A percentile compares a stretch with the other conserved stretches of the same genome.
phyloP scores from a whole-genome alignment of 1,140 invertebrate genomes.

The Drosophila pachea region DNA sequence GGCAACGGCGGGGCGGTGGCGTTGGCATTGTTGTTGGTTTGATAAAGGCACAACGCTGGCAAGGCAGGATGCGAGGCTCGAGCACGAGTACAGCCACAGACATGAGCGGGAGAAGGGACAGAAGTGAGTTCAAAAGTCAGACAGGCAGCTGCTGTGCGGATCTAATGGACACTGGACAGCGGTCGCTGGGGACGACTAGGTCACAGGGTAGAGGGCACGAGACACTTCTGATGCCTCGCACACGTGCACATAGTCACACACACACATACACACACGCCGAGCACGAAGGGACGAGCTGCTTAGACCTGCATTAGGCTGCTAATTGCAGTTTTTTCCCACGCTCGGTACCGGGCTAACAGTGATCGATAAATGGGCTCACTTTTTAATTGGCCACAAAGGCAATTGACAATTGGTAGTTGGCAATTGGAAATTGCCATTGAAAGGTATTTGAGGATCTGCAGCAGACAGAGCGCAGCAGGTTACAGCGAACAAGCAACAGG shows the following conservation, averaged over 20 bases:
- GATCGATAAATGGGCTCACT: conserved; percentile 58
- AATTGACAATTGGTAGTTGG: neutral
- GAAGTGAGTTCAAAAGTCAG: conserved; percentile 22
- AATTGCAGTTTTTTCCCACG: conserved; percentile 20
- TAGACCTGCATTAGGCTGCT: conserved; percentile 41
- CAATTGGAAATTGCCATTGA: conserved; percentile 12
- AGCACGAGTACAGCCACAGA: neutral
- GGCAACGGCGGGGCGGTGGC: neutral
- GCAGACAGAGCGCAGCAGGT: conserved; percentile 16
- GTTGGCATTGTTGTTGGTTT: conserved; percentile 52
- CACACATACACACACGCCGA: neutral
- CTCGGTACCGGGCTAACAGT: conserved; percentile 54
- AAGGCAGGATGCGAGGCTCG: conserved; percentile 13
- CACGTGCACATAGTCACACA: conserved; percentile 9
- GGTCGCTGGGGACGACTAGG: conserved; percentile 1
- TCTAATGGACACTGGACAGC: conserved; percentile 42
- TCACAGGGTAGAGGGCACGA: neutral
- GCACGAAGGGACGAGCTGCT: neutral
- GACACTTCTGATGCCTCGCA: conserved; percentile 23
- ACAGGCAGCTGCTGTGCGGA: conserved; percentile 41
- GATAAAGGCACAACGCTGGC: conserved; percentile 46
- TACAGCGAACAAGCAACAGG: conserved; percentile 3
- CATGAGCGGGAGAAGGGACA: neutral
- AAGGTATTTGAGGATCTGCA: conserved; percentile 52
- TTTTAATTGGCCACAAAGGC: conserved; percentile 51